Evolutionary conservation across 1,140 invertebrate species (phyloP).

Genomic region (Ectropis grisescens): DNA sequence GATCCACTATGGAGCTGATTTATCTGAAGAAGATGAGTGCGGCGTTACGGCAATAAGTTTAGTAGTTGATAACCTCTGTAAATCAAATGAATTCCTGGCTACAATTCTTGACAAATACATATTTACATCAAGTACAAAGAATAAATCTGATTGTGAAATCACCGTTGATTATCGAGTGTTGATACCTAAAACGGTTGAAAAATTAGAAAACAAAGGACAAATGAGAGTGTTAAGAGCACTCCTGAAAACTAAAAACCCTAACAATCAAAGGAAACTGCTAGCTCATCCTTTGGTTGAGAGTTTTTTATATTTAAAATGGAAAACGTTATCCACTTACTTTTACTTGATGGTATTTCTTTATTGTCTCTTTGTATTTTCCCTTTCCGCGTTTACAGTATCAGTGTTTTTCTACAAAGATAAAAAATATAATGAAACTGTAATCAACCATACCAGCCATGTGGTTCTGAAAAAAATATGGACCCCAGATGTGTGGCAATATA

Average conservation of each 20-base stretch:
- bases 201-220: slow-evolving; percentile 51
- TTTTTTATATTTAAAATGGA: slow-evolving; percentile 72
- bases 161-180: slow-evolving; percentile 63
- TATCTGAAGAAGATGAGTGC: slow-evolving; percentile 68
- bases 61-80: slow-evolving; percentile 62
- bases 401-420: slow-evolving; percentile 54
- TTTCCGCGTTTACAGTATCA: slow-evolving; percentile 47
- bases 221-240: slow-evolving; percentile 69
- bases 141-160: slow-evolving; percentile 58
- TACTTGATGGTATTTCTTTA: slow-evolving; percentile 65
- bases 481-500: slow-evolving; percentile 29
- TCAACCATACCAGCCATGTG: slow-evolving; percentile 27
- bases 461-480: no score
- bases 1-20: slow-evolving; percentile 72
- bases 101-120: slow-evolving; percentile 66
- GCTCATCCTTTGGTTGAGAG: slow-evolving; percentile 71
- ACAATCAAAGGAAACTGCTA: slow-evolving; percentile 60
- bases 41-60: slow-evolving; percentile 56
- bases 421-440: slow-evolving; percentile 11
- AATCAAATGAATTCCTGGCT: slow-evolving; percentile 65
- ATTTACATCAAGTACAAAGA: slow-evolving; percentile 45
- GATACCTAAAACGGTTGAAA: slow-evolving; percentile 42
- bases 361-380: slow-evolving; percentile 52
- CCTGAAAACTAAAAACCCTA: slow-evolving; percentile 60
- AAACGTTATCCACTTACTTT: slow-evolving; percentile 62